phyloP scores from a whole-genome alignment of 2,888 invertebrate species.

The Coleophora flavipennella region DNA sequence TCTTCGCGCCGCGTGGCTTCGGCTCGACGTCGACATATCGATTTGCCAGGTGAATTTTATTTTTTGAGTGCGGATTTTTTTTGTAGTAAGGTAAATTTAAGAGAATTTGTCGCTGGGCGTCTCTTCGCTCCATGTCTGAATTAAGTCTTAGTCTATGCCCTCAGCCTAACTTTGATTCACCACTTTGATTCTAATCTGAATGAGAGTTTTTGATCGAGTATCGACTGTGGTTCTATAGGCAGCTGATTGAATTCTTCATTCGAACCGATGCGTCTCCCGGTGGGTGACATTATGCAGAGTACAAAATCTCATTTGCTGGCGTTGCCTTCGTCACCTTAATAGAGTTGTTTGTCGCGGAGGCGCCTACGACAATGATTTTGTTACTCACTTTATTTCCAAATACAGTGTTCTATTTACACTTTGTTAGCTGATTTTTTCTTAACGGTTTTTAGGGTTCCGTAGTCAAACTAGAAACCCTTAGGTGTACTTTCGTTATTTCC shows the following conservation, averaged over 20 bases:
- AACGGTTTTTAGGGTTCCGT: too few species aligned
- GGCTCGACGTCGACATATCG: too few species aligned
- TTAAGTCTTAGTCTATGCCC: too few species aligned
- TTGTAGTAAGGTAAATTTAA: too few species aligned
- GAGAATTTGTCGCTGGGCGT: too few species aligned
- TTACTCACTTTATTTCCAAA: neutral
- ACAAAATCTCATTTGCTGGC: conserved; percentile 42
- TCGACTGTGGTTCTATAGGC: neutral
- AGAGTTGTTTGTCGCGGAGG: neutral
- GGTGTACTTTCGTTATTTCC: too few species aligned
- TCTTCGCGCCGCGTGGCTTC: too few species aligned
- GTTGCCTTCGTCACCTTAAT: neutral
- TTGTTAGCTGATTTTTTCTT: neutral
- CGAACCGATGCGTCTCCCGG: conserved; percentile 3
- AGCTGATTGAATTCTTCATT: neutral
- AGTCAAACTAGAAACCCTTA: too few species aligned
- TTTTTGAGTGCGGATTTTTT: too few species aligned
- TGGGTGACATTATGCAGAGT: conserved; percentile 50
- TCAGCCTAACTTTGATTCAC: too few species aligned
- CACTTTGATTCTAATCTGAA: conserved; percentile 6
- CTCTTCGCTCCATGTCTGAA: too few species aligned
- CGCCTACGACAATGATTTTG: conserved; percentile 1
- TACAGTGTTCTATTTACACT: neutral
- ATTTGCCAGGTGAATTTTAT: too few species aligned
- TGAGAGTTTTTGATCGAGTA: conserved; percentile 20